phyloP scores from a whole-genome alignment of 2,888 invertebrate genomes.

The Leptura quadrifasciata region DNA sequence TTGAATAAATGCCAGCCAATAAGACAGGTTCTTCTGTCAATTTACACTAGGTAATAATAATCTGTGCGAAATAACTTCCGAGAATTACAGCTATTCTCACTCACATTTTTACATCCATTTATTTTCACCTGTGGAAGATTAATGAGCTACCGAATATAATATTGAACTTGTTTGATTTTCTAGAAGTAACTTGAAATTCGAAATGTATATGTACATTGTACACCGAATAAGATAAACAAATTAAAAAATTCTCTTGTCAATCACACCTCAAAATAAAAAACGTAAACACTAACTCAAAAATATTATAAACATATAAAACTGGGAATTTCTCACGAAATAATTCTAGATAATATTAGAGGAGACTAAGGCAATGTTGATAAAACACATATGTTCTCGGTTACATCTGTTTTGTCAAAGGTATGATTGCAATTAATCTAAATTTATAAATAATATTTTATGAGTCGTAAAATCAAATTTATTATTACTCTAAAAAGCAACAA shows the following conservation, averaged over 20 bases:
- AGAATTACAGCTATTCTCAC: background rate
- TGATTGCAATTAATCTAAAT: constrained; percentile 59
- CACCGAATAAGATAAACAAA: constrained; percentile 19
- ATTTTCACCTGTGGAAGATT: background rate
- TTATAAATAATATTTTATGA: constrained; percentile 63
- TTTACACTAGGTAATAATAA: background rate
- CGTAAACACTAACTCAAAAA: constrained; percentile 36
- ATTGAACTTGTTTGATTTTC: background rate
- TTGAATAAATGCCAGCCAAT: background rate
- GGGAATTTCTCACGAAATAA: constrained; percentile 45
- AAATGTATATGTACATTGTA: constrained; percentile 20
- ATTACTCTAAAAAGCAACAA: constrained; percentile 54
- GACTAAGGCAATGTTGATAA: constrained; percentile 40
- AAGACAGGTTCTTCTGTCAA: background rate
- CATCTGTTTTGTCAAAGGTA: constrained; percentile 60
- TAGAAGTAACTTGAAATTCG: constrained; percentile 19
- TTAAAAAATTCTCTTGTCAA: constrained; percentile 30
- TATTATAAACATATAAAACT: constrained; percentile 42
- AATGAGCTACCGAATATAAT: background rate
- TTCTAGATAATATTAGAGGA: constrained; percentile 32
- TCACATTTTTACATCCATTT: background rate
- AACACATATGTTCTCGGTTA: constrained; percentile 53
- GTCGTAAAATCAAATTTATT: constrained; percentile 62
- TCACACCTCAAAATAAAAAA: constrained; percentile 35
- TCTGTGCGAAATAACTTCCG: background rate